Conservation (phyloP, 2,113 vertebrate genomes). For the human (Homo sapiens) region DNA sequence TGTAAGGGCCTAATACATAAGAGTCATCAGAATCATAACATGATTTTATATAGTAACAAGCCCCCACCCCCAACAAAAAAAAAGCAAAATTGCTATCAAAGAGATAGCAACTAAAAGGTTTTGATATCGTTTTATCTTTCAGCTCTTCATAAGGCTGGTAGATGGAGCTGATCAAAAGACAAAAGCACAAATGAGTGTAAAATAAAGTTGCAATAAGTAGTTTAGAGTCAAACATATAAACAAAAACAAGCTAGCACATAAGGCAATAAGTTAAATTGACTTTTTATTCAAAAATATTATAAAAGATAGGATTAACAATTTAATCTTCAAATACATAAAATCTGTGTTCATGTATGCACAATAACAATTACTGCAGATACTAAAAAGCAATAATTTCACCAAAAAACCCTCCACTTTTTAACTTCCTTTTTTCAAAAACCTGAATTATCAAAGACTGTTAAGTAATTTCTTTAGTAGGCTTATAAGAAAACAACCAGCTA, state of each 20-base stretch:
- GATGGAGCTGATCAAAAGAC: background rate
- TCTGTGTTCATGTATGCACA: background rate
- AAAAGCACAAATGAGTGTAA: background rate
- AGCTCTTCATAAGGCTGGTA: background rate
- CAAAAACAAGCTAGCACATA: background rate
- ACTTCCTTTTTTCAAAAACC: background rate
- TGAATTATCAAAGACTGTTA: background rate
- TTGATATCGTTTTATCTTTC: background rate
- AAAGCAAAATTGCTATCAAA: background rate
- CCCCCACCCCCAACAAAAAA: background rate
- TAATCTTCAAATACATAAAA: background rate
- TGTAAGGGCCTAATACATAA: background rate
- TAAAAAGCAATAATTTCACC: background rate
- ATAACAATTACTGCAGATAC: background rate
- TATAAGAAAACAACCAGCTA: background rate
- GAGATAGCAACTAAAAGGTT: background rate
- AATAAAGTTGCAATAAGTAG: background rate
- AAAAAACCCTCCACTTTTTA: background rate
- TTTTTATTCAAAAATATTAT: slow-evolving; percentile 1
- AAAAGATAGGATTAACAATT: background rate
- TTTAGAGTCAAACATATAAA: background rate
- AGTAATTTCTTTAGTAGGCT: background rate
- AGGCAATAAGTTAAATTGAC: background rate
- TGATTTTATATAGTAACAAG: background rate
- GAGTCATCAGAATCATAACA: background rate